phyloP scores from a whole-genome alignment of 2,888 invertebrate genomes.

The Cybosia mesomella region DNA sequence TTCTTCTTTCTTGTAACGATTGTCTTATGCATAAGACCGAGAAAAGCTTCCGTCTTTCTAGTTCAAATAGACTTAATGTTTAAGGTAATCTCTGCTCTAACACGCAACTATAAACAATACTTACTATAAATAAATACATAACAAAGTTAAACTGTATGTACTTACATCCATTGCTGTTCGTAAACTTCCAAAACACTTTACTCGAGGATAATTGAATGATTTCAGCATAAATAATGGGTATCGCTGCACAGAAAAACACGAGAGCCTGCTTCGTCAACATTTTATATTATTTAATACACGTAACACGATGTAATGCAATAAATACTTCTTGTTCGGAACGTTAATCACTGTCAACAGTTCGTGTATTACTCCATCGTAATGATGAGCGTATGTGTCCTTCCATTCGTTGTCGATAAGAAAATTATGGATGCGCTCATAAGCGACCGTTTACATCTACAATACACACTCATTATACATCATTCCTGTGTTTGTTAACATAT shows the following conservation, averaged over 20 bases:
- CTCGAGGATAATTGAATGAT: conserved; percentile 46
- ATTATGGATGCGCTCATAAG: conserved; percentile 7
- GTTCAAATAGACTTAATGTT: neutral
- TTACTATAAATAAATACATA: conserved; percentile 10
- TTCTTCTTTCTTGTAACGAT: too few relatives aligned
- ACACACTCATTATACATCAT: conserved; percentile 22
- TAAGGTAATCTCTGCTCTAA: neutral
- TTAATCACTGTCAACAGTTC: conserved; percentile 34
- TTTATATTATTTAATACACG: conserved; percentile 1
- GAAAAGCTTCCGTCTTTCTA: neutral
- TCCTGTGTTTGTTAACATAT: conserved; percentile 20
- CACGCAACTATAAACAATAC: neutral
- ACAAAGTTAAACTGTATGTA: conserved; percentile 29
- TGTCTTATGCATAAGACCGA: neutral
- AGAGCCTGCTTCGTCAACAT: conserved; percentile 44
- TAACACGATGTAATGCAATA: neutral
- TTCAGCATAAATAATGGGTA: conserved; percentile 39
- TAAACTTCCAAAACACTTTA: conserved; percentile 66
- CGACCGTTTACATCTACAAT: neutral
- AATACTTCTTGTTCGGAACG: conserved; percentile 21
- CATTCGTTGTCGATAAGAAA: conserved; percentile 43
- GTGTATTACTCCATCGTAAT: conserved; percentile 29
- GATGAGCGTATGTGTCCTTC: conserved; percentile 27
- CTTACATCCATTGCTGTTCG: conserved; percentile 79
- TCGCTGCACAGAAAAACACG: conserved; percentile 33